Evolutionary conservation across 2,113 vertebrate genomes (phyloP).

Genomic region (Coryphaenoides rupestris): DNA sequence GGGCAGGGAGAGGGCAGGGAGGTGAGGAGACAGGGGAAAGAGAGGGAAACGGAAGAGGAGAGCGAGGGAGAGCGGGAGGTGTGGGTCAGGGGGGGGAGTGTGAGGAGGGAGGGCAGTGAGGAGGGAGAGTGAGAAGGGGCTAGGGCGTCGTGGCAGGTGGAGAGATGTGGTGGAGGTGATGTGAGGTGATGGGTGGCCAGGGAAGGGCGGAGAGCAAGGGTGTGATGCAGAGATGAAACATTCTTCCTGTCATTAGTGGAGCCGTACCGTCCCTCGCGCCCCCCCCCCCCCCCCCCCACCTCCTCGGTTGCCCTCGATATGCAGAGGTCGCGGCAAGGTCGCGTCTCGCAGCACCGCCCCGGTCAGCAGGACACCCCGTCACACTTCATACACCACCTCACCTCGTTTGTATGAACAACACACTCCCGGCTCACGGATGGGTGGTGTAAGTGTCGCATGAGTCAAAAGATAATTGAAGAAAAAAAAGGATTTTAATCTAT

Average conservation of each 20-base stretch:
- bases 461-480: too few species aligned
- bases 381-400: neutral
- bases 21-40: neutral
- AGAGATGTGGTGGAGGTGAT: slow-evolving; percentile 8
- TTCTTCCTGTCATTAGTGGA: slow-evolving; percentile 55
- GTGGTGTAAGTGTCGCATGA: too few species aligned
- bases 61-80: too few species aligned
- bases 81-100: neutral
- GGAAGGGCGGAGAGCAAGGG: slow-evolving; percentile 27
- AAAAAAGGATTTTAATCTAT: too few species aligned
- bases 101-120: neutral
- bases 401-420: too few species aligned
- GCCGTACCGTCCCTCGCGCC: slow-evolving; percentile 31
- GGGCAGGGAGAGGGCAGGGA: neutral
- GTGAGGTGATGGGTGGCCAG: neutral
- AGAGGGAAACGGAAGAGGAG: slow-evolving; percentile 1
- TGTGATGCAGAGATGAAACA: slow-evolving; percentile 50
- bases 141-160: slow-evolving; percentile 1
- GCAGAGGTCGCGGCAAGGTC: slow-evolving; percentile 25
- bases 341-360: slow-evolving; percentile 38
- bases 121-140: too few species aligned
- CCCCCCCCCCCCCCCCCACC: slow-evolving; percentile 20
- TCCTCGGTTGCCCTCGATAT: too few species aligned
- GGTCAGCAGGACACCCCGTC: too few species aligned
- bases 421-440: too few species aligned